Evolutionary conservation across 92 coral and sea anemone genomes (phyloP).

Genomic region (Epizoanthus stellaris): DNA sequence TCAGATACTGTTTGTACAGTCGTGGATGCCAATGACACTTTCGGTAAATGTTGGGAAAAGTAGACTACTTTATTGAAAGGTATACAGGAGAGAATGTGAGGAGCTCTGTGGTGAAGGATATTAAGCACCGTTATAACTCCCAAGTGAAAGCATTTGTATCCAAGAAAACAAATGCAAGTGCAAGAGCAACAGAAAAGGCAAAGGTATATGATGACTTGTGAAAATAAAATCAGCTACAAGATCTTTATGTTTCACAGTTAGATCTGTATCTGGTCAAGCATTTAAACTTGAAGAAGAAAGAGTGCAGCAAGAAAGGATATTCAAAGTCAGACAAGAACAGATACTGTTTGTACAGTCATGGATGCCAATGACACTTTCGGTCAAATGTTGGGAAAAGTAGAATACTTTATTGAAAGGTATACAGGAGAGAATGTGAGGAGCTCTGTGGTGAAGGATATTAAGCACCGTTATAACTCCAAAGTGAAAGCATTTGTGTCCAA

Average conservation of each 20-base stretch:
- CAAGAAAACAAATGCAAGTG: constrained; percentile 59
- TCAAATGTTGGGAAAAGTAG: constrained; percentile 56
- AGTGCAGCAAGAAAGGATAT: constrained; percentile 60
- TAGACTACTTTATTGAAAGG: constrained; percentile 52
- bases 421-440: constrained; percentile 59
- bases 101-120: constrained; percentile 45
- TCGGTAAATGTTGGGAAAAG: constrained; percentile 50
- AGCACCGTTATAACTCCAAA: constrained; percentile 40
- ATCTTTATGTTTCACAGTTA: constrained; percentile 57
- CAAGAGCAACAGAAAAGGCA: constrained; percentile 60
- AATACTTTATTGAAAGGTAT: constrained; percentile 47
- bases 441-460: constrained; percentile 51
- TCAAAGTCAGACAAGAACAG: constrained; percentile 26
- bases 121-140: constrained; percentile 42
- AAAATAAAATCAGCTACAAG: constrained; percentile 37
- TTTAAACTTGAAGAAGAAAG: constrained; percentile 38
- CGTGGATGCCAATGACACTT: constrained; percentile 58
- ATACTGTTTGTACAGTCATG: no score
- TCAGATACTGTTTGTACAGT: constrained; percentile 12
- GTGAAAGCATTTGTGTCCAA: constrained; percentile 53
- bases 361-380: constrained; percentile 59
- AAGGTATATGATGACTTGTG: constrained; percentile 61
- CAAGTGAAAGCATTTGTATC: constrained; percentile 51
- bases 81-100: constrained; percentile 61
- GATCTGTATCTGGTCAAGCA: constrained; percentile 48